Percentiles rank a stretch among this genome's conserved stretches.
phyloP scores from a whole-genome alignment of 2,113 vertebrate species.

The Vidua chalybeata region DNA sequence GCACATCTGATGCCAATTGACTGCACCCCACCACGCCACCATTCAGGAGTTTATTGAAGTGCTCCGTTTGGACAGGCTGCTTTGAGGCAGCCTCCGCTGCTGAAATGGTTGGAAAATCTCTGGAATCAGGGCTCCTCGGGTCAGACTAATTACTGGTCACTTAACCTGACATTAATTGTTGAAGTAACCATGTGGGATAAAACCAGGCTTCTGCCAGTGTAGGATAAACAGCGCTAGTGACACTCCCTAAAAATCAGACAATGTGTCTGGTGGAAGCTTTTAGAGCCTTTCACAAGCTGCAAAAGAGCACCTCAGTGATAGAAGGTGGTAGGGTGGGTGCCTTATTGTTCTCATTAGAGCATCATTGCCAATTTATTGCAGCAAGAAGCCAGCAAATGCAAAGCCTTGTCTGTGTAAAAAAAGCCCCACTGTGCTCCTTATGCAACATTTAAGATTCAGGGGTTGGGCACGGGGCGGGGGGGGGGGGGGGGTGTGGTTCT shows the following conservation, averaged over 20 bases:
- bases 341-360: conserved; percentile 27
- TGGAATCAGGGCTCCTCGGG: neutral
- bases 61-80: neutral
- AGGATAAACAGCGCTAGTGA: neutral
- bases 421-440: neutral
- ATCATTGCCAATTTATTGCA: conserved; percentile 31
- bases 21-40: neutral
- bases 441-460: neutral
- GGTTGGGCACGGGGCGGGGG: accelerated
- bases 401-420: neutral
- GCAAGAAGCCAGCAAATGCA: neutral
- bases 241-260: conserved; percentile 19
- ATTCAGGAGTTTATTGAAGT: neutral
- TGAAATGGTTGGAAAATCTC: neutral
- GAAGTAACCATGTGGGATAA: neutral
- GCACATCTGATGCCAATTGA: neutral
- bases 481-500: accelerated
- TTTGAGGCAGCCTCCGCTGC: neutral
- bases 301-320: neutral
- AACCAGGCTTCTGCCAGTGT: neutral
- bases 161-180: neutral
- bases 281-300: conserved; percentile 28
- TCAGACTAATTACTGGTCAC: neutral
- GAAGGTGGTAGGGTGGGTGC: neutral
- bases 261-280: conserved; percentile 48